These are phyloP conservation scores for Amblyjoppa fuscipennis DNA, from an alignment of 2,888 invertebrate genomes.

Conservation along the genomic window DNA sequence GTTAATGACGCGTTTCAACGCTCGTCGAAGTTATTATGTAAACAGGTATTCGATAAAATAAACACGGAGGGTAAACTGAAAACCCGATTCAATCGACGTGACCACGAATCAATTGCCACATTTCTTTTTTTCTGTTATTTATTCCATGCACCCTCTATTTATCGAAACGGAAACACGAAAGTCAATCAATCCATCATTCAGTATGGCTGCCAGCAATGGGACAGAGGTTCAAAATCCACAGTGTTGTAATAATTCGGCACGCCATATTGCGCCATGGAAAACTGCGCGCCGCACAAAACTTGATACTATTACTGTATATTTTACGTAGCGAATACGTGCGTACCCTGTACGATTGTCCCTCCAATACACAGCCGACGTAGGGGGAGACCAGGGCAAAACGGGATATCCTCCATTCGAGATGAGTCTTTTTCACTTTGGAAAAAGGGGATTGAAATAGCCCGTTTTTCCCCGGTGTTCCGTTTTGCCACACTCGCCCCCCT, in stretches of 20 bases:
- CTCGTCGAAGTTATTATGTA: no score
- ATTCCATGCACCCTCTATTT: constrained; percentile 48
- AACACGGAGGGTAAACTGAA: not conserved
- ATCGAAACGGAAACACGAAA: constrained; percentile 48
- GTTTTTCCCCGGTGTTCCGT: no score
- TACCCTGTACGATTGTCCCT: not conserved
- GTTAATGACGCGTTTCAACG: no score
- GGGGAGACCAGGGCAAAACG: no score
- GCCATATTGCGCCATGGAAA: not conserved
- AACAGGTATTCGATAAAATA: not conserved
- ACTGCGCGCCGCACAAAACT: not conserved
- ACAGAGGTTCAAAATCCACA: not conserved
- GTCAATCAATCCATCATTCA: constrained; percentile 37
- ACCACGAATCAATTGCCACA: constrained; percentile 39
- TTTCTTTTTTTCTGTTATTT: constrained; percentile 38
- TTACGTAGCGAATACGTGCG: not conserved
- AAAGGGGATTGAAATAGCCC: no score
- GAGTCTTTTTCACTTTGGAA: no score
- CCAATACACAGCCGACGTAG: not conserved
- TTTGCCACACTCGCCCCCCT: no score
- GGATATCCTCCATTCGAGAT: no score
- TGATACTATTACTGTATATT: not conserved
- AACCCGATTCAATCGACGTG: constrained; percentile 23
- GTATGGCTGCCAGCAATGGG: not conserved
- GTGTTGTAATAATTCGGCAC: constrained; percentile 11